phyloP scores from a whole-genome alignment of 1,140 invertebrate species.

The Sitobion miscanthi region DNA sequence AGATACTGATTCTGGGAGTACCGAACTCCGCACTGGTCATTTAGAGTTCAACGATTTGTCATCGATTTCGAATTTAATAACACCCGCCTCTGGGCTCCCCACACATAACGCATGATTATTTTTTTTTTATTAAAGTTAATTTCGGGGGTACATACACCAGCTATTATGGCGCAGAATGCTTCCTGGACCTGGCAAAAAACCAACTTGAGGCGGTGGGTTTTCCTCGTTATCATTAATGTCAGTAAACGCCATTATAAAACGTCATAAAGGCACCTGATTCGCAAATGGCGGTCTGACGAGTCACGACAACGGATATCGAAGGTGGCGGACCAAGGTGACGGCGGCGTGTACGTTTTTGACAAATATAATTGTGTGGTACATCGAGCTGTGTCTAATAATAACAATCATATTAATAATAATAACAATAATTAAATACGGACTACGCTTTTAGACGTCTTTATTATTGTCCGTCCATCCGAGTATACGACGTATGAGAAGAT shows the following conservation, averaged over 20 bases:
- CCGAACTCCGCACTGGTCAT: background rate
- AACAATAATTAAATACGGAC: background rate
- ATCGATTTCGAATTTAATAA: background rate
- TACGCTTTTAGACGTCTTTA: background rate
- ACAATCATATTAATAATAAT: background rate
- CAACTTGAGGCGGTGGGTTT: background rate
- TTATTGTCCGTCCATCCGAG: constrained; percentile 6
- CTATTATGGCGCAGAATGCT: background rate
- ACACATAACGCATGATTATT: background rate
- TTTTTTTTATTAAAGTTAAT: background rate
- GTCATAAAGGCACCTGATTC: background rate
- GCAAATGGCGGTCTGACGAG: background rate
- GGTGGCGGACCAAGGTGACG: background rate
- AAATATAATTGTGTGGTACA: constrained; percentile 17
- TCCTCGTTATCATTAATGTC: background rate
- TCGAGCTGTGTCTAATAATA: background rate
- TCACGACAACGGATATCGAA: constrained; percentile 11
- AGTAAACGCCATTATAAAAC: background rate
- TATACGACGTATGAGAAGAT: background rate
- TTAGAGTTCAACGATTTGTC: background rate
- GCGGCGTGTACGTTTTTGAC: background rate
- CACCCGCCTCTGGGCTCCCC: background rate
- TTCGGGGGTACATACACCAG: background rate
- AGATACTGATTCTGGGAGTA: background rate
- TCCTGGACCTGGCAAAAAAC: background rate